Conservation (phyloP, 2,113 vertebrate species). For the Podocnemis expansa region DNA sequence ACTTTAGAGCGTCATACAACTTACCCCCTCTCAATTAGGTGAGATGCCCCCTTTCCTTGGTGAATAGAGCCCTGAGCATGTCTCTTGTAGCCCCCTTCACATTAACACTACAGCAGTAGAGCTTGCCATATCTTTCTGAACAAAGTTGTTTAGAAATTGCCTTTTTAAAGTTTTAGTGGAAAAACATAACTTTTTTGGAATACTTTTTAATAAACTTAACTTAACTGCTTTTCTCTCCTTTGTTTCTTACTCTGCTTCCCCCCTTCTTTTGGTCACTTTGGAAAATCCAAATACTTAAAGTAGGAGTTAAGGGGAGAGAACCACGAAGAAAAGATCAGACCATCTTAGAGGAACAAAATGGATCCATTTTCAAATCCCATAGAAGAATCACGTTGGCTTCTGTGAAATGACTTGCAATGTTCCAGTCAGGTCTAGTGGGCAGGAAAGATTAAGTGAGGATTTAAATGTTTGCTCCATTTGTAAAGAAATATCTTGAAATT, state of each 20-base stretch:
- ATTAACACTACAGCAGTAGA: not conserved
- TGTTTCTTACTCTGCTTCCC: not conserved
- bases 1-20: fast-evolving
- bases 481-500: not conserved
- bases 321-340: not conserved
- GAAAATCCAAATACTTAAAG: not conserved
- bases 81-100: too few species aligned
- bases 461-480: fast-evolving
- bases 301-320: not conserved
- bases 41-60: not conserved
- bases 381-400: not conserved
- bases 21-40: not conserved
- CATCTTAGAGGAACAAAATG: too few species aligned
- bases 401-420: not conserved
- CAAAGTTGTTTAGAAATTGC: too few species aligned
- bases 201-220: too few species aligned
- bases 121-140: not conserved
- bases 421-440: not conserved
- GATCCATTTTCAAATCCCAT: not conserved
- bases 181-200: too few species aligned
- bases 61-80: not conserved
- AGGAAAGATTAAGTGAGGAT: not conserved
- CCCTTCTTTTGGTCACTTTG: not conserved
- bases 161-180: too few species aligned
- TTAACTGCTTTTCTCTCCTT: not conserved